Evolutionary conservation across 2,797 vertebrate genomes (phyloP).

Genomic region (Poecilia picta): DNA sequence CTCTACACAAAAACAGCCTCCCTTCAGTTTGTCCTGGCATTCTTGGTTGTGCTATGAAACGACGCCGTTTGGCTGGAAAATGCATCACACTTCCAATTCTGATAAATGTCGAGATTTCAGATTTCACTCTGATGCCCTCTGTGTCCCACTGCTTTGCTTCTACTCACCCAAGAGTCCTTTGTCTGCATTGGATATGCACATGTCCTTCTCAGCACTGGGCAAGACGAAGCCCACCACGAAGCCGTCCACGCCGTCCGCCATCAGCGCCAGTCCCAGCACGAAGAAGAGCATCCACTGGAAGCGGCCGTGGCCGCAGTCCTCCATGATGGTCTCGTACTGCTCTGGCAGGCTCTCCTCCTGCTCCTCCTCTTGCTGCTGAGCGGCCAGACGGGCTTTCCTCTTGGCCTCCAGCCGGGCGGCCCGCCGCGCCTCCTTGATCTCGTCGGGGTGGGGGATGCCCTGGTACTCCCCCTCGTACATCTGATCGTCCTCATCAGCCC

Average conservation of each 20-base stretch:
- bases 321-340: conserved; percentile 95
- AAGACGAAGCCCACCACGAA: conserved; percentile 96
- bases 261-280: conserved; percentile 92
- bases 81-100: too few species aligned
- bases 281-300: conserved; percentile 97
- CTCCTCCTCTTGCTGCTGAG: conserved; percentile 84
- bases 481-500: conserved; percentile 93
- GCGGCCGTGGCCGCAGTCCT: conserved; percentile 95
- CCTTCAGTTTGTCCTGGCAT: too few species aligned
- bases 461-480: conserved; percentile 99
- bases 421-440: conserved; percentile 87
- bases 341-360: conserved; percentile 92
- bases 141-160: neutral
- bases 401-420: conserved; percentile 81
- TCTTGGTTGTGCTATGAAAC: too few species aligned
- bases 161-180: conserved; percentile 97
- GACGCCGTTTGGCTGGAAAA: too few species aligned
- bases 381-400: conserved; percentile 84
- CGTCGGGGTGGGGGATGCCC: conserved; percentile 95
- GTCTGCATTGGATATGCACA: conserved; percentile 96
- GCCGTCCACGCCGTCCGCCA: conserved; percentile 97
- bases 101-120: neutral
- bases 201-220: conserved; percentile 97
- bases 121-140: neutral
- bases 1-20: too few species aligned